Evolutionary conservation across 2,888 invertebrate genomes (phyloP).

Genomic region (Ptycholaimellus sp.): DNA sequence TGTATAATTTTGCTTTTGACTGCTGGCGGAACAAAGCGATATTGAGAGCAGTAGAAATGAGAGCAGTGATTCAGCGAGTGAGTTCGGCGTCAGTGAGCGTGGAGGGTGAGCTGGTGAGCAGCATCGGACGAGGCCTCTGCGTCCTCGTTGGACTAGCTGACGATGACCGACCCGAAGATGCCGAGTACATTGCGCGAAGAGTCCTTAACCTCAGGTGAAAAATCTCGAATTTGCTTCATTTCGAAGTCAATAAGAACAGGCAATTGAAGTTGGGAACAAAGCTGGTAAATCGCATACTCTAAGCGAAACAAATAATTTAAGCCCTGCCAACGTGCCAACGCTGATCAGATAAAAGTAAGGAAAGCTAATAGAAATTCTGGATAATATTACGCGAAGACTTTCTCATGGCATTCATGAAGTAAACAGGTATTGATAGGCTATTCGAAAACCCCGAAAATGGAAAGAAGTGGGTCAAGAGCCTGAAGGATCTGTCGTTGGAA

Average conservation of each 20-base stretch:
- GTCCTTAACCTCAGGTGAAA: conserved; percentile 52
- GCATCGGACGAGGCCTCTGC: conserved; percentile 57
- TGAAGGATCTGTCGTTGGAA: conserved; percentile 43
- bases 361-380: no score
- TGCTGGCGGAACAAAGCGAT: not conserved
- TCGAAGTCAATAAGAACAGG: no score
- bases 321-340: no score
- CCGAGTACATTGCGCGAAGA: conserved; percentile 56
- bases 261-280: no score
- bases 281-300: no score
- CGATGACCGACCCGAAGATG: conserved; percentile 50
- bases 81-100: conserved; percentile 16
- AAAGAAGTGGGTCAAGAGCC: conserved; percentile 53
- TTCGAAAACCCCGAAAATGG: conserved; percentile 50
- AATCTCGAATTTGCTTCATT: no score
- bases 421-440: no score
- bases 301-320: no score
- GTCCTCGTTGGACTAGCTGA: conserved; percentile 59
- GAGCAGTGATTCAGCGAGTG: conserved; percentile 21
- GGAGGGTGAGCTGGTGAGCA: conserved; percentile 31
- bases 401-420: no score
- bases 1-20: no score
- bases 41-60: conserved; percentile 11
- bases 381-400: no score
- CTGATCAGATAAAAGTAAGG: no score